These are phyloP conservation scores for Dermochelys coriacea DNA, from an alignment of 2,797 vertebrate species.

Conservation along the genomic window DNA sequence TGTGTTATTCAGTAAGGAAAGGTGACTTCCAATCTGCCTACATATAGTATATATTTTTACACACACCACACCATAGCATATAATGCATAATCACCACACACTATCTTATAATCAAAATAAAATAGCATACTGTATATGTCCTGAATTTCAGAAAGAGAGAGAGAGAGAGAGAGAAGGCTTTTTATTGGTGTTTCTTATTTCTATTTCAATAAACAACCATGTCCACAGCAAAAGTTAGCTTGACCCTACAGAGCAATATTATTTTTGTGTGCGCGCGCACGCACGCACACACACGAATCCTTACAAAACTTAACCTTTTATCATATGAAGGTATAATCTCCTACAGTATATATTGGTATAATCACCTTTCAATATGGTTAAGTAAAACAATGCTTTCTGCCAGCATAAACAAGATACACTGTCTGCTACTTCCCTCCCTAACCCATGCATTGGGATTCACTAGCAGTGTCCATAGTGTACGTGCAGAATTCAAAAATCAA, in stretches of 20 bases:
- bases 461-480: not conserved
- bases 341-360: no score
- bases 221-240: not conserved
- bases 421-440: not conserved
- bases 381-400: not conserved
- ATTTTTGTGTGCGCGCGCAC: not conserved
- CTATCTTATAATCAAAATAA: constrained; percentile 1
- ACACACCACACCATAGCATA: not conserved
- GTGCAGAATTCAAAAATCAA: not conserved
- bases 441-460: not conserved
- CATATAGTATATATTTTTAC: not conserved
- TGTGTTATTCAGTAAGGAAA: constrained; percentile 8
- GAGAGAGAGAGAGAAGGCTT: not conserved
- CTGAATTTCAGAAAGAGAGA: constrained; percentile 5
- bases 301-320: not conserved
- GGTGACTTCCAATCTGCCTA: not conserved
- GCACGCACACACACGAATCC: no score
- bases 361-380: no score
- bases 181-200: not conserved
- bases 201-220: not conserved
- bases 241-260: not conserved
- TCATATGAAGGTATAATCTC: no score
- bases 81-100: not conserved
- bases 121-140: not conserved
- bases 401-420: not conserved